Conservation (phyloP, 2,113 vertebrate genomes). For the Chaetura pelagica region DNA sequence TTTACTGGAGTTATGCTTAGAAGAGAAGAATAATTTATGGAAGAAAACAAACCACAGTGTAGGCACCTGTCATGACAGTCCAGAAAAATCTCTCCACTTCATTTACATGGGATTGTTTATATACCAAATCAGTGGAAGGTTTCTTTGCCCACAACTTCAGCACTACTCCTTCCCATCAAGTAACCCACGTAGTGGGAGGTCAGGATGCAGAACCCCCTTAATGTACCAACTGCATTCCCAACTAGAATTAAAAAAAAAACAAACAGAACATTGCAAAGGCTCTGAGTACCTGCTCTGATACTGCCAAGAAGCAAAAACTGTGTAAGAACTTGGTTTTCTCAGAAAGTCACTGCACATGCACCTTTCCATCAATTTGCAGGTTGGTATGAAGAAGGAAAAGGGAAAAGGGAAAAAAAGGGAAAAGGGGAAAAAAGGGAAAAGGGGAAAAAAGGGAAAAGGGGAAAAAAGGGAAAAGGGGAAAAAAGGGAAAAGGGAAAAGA, state of each 20-base stretch:
- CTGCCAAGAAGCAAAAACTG: background rate
- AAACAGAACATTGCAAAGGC: background rate
- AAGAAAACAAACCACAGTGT: background rate
- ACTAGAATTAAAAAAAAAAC: background rate
- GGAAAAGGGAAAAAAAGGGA: too few relatives aligned
- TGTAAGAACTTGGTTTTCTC: background rate
- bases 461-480: too few relatives aligned
- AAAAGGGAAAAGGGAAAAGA: too few relatives aligned
- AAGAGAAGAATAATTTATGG: background rate
- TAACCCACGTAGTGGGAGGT: background rate
- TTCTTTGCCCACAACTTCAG: background rate
- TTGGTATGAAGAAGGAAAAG: accelerated
- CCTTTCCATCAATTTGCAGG: background rate
- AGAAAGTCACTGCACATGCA: background rate
- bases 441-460: too few relatives aligned
- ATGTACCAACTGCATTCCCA: background rate
- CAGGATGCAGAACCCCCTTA: background rate
- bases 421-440: too few relatives aligned
- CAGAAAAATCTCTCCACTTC: background rate
- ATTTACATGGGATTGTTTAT: background rate
- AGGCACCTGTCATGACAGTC: background rate
- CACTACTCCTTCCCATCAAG: background rate
- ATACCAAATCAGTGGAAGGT: background rate
- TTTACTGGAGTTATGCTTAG: background rate
- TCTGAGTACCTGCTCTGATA: background rate